A percentile compares a stretch with the other conserved stretches of the same genome.
Evolutionary conservation across 2,797 vertebrate genomes (phyloP).

Genomic region (Lates japonicus): DNA sequence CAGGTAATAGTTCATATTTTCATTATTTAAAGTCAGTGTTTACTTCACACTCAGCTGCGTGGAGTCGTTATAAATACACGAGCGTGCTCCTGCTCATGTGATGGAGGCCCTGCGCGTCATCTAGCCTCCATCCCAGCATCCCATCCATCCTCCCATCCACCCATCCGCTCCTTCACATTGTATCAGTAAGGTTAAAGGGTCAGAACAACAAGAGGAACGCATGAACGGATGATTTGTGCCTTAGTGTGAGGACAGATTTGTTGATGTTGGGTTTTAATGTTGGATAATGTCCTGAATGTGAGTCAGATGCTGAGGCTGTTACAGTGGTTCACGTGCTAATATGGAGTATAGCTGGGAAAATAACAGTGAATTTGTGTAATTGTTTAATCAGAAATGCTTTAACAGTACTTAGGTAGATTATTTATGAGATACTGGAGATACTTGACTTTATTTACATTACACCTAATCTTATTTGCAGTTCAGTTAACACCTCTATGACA

Average conservation of each 20-base stretch:
- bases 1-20: rapidly evolving
- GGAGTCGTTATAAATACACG: neutral
- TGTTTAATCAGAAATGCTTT: too few relatives aligned
- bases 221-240: too few relatives aligned
- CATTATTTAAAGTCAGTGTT: neutral
- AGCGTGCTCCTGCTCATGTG: conserved; percentile 21
- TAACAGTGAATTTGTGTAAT: too few relatives aligned
- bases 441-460: too few relatives aligned
- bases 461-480: too few relatives aligned
- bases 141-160: neutral
- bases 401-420: too few relatives aligned
- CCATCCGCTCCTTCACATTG: too few relatives aligned
- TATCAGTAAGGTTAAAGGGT: conserved; percentile 3
- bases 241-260: neutral
- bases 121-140: conserved; percentile 3
- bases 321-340: too few relatives aligned
- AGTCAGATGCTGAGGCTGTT: neutral
- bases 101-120: conserved; percentile 64
- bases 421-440: too few relatives aligned
- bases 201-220: rapidly evolving
- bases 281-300: neutral
- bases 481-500: too few relatives aligned
- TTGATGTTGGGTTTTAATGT: neutral
- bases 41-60: rapidly evolving
- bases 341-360: too few relatives aligned